These are phyloP conservation scores for Fundulus diaphanus DNA, from an alignment of 2,797 vertebrate species.

Conservation along the genomic window DNA sequence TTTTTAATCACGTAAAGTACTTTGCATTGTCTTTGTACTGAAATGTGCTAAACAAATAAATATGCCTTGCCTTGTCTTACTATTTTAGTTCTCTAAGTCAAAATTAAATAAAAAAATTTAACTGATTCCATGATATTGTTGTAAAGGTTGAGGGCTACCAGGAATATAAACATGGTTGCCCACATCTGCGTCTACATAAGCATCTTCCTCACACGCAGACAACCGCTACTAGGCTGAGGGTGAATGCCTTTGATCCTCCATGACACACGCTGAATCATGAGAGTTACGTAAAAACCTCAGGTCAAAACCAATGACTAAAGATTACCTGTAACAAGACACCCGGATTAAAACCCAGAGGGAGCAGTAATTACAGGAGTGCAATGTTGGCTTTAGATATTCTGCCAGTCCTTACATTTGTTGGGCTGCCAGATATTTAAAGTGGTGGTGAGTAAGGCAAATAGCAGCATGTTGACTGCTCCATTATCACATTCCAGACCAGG, in stretches of 20 bases:
- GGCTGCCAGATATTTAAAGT: slow-evolving; percentile 44
- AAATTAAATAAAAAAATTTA: background rate
- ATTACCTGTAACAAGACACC: slow-evolving; percentile 33
- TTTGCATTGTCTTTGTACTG: too few relatives aligned
- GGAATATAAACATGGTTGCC: slow-evolving; percentile 51
- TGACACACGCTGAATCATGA: slow-evolving; percentile 60
- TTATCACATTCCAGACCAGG: slow-evolving; percentile 43
- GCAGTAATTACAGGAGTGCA: slow-evolving; percentile 31
- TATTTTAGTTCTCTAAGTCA: background rate
- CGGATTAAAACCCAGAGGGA: slow-evolving; percentile 4
- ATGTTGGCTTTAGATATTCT: slow-evolving; percentile 12
- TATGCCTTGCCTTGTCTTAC: too few relatives aligned
- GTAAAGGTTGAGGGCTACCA: slow-evolving; percentile 3
- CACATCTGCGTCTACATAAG: slow-evolving; percentile 40
- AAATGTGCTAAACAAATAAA: too few relatives aligned
- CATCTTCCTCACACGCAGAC: slow-evolving; percentile 25
- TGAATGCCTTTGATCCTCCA: slow-evolving; percentile 2
- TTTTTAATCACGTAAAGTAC: too few relatives aligned
- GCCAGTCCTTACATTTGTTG: slow-evolving; percentile 31
- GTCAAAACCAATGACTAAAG: slow-evolving; percentile 48
- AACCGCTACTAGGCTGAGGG: slow-evolving; percentile 9
- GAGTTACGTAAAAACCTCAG: slow-evolving; percentile 30
- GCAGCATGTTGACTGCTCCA: slow-evolving; percentile 25
- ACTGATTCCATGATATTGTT: background rate
- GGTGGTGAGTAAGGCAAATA: slow-evolving; percentile 42